These are phyloP conservation scores for Neoseiulus cucumeris DNA, from an alignment of 1,140 invertebrate species.

Conservation along the genomic window DNA sequence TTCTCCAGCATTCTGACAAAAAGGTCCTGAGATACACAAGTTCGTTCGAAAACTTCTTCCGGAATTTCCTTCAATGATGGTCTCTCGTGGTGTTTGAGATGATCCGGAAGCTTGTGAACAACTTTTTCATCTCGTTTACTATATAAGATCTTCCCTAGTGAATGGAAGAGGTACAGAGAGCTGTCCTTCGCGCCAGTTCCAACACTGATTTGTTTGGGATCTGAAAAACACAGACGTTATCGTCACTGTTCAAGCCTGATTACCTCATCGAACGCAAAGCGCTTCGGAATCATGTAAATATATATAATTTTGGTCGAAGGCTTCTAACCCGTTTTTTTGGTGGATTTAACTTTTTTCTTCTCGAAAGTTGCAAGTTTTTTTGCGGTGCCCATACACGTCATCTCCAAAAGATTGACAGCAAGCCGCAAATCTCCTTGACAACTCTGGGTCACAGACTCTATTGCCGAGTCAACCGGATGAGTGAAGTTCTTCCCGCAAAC, in stretches of 20 bases:
- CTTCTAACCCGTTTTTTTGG: background rate
- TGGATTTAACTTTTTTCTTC: background rate
- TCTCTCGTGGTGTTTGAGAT: background rate
- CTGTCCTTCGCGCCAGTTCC: background rate
- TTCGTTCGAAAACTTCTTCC: background rate
- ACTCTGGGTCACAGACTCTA: background rate
- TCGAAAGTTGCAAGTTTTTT: background rate
- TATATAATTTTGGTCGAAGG: too few species aligned
- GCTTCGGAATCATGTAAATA: too few species aligned
- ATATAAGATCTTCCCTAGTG: background rate
- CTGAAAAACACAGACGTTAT: too few species aligned
- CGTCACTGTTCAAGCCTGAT: too few species aligned
- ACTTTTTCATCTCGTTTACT: background rate
- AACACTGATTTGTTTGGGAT: too few species aligned
- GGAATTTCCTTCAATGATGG: background rate
- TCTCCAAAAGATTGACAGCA: background rate
- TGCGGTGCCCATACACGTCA: background rate
- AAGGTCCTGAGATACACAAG: background rate
- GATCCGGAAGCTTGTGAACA: background rate
- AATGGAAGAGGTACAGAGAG: conserved; percentile 7
- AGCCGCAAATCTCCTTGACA: background rate
- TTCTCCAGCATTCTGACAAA: background rate
- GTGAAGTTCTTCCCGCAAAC: background rate
- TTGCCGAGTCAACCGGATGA: background rate
- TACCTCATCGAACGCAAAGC: too few species aligned